Evolutionary conservation across 2,797 vertebrate genomes (phyloP), one percentile per base, ranked within the genome.

Genomic region (Monodelphis domestica): DNA sequence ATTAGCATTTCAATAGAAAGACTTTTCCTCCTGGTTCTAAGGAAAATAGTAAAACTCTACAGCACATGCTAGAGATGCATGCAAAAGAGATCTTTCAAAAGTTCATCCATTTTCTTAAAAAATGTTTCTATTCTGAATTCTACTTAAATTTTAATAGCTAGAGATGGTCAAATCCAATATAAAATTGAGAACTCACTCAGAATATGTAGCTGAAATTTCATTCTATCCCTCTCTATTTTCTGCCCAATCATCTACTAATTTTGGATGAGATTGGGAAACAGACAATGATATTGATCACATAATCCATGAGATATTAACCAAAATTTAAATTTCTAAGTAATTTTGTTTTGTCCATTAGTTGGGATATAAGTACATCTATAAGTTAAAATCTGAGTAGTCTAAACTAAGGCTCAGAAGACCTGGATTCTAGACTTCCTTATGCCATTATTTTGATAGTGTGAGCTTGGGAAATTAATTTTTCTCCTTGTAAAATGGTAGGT

Each of bases 1-100:
- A 98, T 98, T 98, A 98, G 97, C 98, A 98, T 98, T 98, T 98
- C 98, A 98, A 97, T 97, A 89, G 97, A 91, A 94, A 97, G 91
- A 94, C 28, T 97, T 97, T 96, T 97, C 54, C 95, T 98, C 94
- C 89, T 95, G 54, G 94, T 97, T 97, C 94, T 92, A 95, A 97
- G 94, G 88, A 97, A 97, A 95, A 96, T 93, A 95, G 96, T 90
- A 94, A 97, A 97, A 96, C 38, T 57, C 96, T 92, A 93, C 95
- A 70, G 93, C 59, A 78, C 87, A 91, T 94, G 53, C 88, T 91
- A 1, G 12, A 94, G n/a, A 87, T 95, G 59, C 53, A 87, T n/a
- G 90, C 2, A 89, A 90, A 97, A 93, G 53, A 94, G 26, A 56
- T 11, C 33, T 93, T 94, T 0, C 53, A 92, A 95, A 97, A 93